phyloP scores from a whole-genome alignment of 2,888 invertebrate species.

The Gasteruption jaculator region DNA sequence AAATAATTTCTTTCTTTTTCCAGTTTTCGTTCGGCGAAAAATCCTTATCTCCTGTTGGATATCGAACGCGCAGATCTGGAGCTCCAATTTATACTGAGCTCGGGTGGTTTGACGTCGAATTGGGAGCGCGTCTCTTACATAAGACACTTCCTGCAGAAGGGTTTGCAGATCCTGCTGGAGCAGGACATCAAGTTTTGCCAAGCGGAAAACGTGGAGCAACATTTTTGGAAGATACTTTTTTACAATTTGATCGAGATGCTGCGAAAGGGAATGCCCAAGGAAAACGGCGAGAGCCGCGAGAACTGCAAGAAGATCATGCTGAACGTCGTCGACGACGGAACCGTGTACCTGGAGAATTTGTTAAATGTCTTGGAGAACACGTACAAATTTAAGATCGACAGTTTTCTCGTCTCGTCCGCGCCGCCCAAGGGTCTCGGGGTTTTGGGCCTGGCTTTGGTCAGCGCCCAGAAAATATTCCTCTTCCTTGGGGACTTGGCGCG shows the following conservation, averaged over 20 bases:
- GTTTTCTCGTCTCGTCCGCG: constrained; percentile 52
- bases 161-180: constrained; percentile 64
- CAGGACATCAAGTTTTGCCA: constrained; percentile 84
- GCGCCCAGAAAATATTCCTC: constrained; percentile 82
- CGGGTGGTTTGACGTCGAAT: constrained; percentile 59
- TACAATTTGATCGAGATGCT: constrained; percentile 83
- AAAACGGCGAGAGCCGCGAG: constrained; percentile 61
- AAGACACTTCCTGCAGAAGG: constrained; percentile 65
- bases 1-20: constrained; percentile 15
- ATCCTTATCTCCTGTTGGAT: constrained; percentile 61
- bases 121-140: constrained; percentile 65
- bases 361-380: constrained; percentile 69
- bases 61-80: constrained; percentile 67
- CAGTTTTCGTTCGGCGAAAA: constrained; percentile 60
- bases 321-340: constrained; percentile 74
- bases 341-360: constrained; percentile 72
- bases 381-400: constrained; percentile 68
- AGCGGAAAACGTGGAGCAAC: constrained; percentile 80
- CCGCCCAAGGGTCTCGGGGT: constrained; percentile 64
- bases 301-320: constrained; percentile 64
- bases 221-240: constrained; percentile 88
- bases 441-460: constrained; percentile 73
- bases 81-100: constrained; percentile 61
- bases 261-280: constrained; percentile 61
- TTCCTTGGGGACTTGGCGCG: constrained; percentile 90